Evolutionary conservation across 2,797 vertebrate genomes (phyloP), one percentile per base, ranked within the genome.

Genomic region (Hybognathus amarus): DNA sequence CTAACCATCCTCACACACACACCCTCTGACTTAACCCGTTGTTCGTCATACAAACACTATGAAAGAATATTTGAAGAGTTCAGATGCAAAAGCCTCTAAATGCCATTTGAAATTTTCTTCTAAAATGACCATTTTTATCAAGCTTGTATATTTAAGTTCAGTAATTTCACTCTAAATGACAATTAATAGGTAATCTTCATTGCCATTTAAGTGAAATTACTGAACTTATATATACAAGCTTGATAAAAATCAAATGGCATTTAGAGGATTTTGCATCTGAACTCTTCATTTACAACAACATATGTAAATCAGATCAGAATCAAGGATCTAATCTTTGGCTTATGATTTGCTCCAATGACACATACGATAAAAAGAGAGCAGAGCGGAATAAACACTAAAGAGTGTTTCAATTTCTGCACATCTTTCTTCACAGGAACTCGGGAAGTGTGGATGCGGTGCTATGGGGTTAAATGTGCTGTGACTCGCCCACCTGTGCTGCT

Each of bases 271-370:
- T n/a, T n/a, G n/a, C n/a, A n/a, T n/a, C n/a, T n/a, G n/a, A n/a
- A n/a, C n/a, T n/a, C n/a, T n/a, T n/a, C n/a, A n/a, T n/a, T 73
- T 77, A 68, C 13, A 79, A 45, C 11, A n/a, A 38, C 63, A 33
- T 67, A 45, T 54, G 17, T 69, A 80, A 77, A 82, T 86, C 61
- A 80, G 59, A 83, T 7, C 33, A 27, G 22, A 75, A 54, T 66
- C 61, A 75, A 27, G 69, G 30, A 33, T 33, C 30, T 33, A 27
- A 67, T 36, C 40, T 64, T n/a, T 33, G 56, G 79, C 27, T 38
- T 50, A 38, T 20, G 18, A 80, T 74, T 42, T 64, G 36, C 50
- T 68, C 18, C 22, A 27, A 24, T 66, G 33, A 64, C 18, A 30
- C 15, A 40, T 11, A 40, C 63, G 10, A 56, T 59, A 18, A 22